Conservation (phyloP, 2,797 vertebrate species). For the Crenichthys baileyi region DNA sequence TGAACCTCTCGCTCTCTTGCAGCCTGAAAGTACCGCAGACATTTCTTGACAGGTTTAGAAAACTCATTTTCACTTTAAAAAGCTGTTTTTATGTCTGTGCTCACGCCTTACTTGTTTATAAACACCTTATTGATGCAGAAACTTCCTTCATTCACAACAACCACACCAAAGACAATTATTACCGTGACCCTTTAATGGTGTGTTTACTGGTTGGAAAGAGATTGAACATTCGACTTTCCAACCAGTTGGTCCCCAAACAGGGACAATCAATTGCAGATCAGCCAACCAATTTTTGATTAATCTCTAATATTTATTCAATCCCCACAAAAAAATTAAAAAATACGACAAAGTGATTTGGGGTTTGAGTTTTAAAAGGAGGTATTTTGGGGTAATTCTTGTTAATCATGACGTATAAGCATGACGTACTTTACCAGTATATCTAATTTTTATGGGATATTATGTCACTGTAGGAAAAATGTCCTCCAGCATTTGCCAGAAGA, state of each 20-base stretch:
- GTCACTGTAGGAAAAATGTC: conserved; percentile 18
- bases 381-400: background rate
- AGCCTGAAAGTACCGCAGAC: no score
- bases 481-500: conserved; percentile 30
- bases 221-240: background rate
- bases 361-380: background rate
- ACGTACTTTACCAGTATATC: conserved; percentile 8
- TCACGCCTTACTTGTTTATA: no score
- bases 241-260: background rate
- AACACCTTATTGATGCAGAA: no score
- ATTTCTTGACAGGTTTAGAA: no score
- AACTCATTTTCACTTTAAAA: no score
- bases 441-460: conserved; percentile 11
- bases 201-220: no score
- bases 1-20: no score
- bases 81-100: no score
- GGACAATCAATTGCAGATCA: background rate
- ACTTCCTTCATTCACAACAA: background rate
- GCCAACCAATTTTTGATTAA: background rate
- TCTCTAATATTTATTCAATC: background rate
- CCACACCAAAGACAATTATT: background rate
- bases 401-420: background rate
- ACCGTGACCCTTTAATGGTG: no score
- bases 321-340: background rate
- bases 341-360: background rate